phyloP scores from a whole-genome alignment of 2,797 vertebrate genomes.

The Phataginus tetradactyla region DNA sequence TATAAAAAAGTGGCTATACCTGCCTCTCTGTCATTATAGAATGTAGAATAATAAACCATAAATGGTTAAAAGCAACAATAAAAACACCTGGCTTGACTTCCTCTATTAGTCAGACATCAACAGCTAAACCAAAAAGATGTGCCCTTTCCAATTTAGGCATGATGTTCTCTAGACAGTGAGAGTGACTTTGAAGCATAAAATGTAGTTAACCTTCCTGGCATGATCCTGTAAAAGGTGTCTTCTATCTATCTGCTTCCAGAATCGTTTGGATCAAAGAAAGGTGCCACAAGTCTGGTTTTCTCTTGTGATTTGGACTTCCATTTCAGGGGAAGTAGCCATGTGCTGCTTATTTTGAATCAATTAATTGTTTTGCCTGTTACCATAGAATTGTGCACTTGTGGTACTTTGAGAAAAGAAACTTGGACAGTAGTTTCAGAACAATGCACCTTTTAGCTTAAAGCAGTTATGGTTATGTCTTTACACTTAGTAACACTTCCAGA shows the following conservation, averaged over 20 bases:
- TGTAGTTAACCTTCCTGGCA: conserved; percentile 64
- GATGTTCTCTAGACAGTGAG: conserved; percentile 57
- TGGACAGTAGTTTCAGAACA: not conserved
- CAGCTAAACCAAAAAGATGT: conserved; percentile 54
- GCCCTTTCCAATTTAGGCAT: conserved; percentile 62
- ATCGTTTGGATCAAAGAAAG: conserved; percentile 74
- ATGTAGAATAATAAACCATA: not conserved
- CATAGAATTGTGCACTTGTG: not conserved
- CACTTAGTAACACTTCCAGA: not conserved
- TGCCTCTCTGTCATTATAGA: not conserved
- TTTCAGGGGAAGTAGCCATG: conserved; percentile 10
- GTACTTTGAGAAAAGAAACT: not conserved
- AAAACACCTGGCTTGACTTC: conserved; percentile 1
- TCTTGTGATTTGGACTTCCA: conserved; percentile 4
- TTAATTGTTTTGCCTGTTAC: conserved; percentile 38
- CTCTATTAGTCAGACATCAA: conserved; percentile 56
- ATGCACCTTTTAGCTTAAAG: not conserved
- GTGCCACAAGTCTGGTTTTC: not conserved
- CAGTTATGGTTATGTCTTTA: not conserved
- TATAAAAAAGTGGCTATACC: not conserved
- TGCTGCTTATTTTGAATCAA: conserved; percentile 64
- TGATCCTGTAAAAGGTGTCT: conserved; percentile 64
- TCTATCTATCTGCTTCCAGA: conserved; percentile 57
- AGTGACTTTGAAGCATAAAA: conserved; percentile 75
- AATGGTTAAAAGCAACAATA: conserved; percentile 45